phyloP scores from a whole-genome alignment of 2,797 vertebrate species.

The Cossypha caffra region DNA sequence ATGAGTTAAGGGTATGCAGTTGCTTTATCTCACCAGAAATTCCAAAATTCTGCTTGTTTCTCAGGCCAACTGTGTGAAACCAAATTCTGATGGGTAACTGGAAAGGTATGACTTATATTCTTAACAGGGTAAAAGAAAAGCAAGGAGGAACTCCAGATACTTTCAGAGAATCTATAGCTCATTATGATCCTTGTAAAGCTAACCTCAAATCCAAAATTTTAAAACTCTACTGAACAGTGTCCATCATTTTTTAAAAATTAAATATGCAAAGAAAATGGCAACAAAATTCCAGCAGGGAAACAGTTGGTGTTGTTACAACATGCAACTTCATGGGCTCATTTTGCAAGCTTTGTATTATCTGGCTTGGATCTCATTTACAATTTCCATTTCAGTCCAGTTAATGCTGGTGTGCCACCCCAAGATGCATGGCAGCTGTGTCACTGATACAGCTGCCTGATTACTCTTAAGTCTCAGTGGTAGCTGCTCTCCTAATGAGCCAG shows the following conservation, averaged over 20 bases:
- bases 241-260: not conserved
- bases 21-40: not conserved
- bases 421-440: not conserved
- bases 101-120: not conserved
- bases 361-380: not conserved
- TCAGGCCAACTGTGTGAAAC: not conserved
- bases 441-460: conserved; percentile 72
- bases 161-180: not conserved
- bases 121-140: not conserved
- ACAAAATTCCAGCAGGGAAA: not conserved
- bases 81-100: not conserved
- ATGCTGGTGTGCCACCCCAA: not conserved
- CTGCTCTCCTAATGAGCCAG: conserved; percentile 78
- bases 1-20: not conserved
- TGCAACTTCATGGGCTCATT: not conserved
- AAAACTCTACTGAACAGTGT: not conserved
- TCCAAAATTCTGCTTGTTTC: not conserved
- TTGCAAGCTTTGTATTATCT: not conserved
- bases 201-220: not conserved
- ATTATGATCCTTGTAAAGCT: not conserved
- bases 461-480: conserved; percentile 70
- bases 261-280: not conserved
- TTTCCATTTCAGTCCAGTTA: not conserved
- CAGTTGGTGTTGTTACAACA: not conserved
- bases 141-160: not conserved